Evolutionary conservation across 1,140 invertebrate species (phyloP).

Genomic region (Metopolophium dirhodum): DNA sequence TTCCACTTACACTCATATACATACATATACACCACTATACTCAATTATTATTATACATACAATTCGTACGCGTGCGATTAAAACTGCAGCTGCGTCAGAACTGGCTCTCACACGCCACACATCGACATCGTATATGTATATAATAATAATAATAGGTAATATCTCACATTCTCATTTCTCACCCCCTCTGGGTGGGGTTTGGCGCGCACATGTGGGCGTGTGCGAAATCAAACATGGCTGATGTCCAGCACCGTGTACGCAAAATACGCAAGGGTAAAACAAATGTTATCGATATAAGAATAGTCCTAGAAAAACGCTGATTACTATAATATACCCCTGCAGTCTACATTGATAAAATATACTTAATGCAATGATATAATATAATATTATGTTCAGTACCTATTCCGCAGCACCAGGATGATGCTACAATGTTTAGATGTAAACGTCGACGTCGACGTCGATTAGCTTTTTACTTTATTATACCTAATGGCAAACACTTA

Average conservation of each 20-base stretch:
- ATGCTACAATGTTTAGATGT: not conserved
- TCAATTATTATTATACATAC: not conserved
- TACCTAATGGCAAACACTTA: not conserved
- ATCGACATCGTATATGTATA: not conserved
- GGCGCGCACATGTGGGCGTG: constrained; percentile 54
- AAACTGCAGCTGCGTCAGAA: constrained; percentile 24
- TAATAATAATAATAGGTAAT: constrained; percentile 13
- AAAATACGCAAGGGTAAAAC: not conserved
- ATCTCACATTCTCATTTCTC: constrained; percentile 24
- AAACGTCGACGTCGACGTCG: not conserved
- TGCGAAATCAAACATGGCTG: constrained; percentile 55
- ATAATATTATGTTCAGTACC: not conserved
- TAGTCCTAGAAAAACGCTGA: constrained; percentile 1
- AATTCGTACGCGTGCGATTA: not conserved
- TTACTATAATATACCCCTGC: not conserved
- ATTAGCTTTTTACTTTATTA: not conserved
- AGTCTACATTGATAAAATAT: not conserved
- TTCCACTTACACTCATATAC: not conserved
- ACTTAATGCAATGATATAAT: not conserved
- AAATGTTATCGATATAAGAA: constrained; percentile 1
- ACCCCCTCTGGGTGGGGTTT: constrained; percentile 54
- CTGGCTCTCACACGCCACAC: constrained; percentile 5
- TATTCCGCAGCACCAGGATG: not conserved
- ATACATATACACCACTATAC: not conserved
- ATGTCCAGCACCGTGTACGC: constrained; percentile 35